A percentile compares a stretch with the other conserved stretches of the same genome.
phyloP scores from a whole-genome alignment of 2,888 invertebrate species.

The Orgyia antiqua region DNA sequence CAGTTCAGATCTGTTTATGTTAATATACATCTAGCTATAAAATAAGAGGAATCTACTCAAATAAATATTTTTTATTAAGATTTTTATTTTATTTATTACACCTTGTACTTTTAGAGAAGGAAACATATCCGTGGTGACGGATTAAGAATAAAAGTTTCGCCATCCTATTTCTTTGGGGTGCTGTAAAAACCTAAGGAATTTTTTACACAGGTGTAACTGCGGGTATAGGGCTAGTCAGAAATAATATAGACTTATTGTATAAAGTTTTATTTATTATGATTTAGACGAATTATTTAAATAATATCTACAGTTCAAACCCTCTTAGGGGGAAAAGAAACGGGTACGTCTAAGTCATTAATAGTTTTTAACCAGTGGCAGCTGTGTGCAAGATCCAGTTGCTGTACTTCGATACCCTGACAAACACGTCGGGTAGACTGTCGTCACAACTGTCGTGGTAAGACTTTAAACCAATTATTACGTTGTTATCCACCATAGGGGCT shows the following conservation, averaged over 20 bases:
- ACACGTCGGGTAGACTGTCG: constrained; percentile 36
- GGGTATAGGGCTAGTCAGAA: too few species aligned
- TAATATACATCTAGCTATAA: constrained; percentile 22
- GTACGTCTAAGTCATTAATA: constrained; percentile 9
- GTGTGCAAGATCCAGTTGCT: constrained; percentile 48
- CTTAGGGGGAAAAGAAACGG: too few species aligned
- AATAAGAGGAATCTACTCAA: constrained; percentile 31
- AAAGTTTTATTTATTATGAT: too few species aligned
- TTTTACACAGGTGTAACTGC: too few species aligned
- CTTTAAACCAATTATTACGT: constrained; percentile 33
- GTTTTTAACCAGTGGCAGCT: constrained; percentile 22
- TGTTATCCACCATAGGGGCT: constrained; percentile 41
- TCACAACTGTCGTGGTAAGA: constrained; percentile 37
- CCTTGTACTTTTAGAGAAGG: neutral
- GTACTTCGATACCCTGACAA: constrained; percentile 39
- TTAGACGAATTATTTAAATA: too few species aligned
- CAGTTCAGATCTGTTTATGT: constrained; percentile 23
- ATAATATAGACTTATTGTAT: too few species aligned
- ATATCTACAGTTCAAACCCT: too few species aligned
- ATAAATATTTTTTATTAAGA: constrained; percentile 33
- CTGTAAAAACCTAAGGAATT: too few species aligned
- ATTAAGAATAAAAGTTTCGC: too few species aligned
- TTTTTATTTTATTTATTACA: constrained; percentile 4
- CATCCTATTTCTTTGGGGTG: too few species aligned
- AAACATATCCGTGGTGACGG: too few species aligned